Percentiles rank a stretch among this genome's conserved stretches.
Conservation (phyloP, 2,888 invertebrate genomes). For the Aleiodes alternator region DNA sequence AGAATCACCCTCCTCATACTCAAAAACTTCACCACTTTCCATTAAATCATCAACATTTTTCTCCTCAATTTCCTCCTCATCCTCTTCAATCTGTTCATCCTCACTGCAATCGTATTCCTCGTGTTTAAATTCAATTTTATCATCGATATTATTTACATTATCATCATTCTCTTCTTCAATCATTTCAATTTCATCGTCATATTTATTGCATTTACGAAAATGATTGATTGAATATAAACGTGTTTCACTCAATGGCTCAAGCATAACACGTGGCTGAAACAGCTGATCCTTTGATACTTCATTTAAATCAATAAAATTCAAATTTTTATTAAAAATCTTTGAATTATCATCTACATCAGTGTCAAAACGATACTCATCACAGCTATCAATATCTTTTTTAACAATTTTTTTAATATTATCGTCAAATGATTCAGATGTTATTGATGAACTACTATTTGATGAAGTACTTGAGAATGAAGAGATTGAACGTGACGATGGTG, state of each 20-base stretch:
- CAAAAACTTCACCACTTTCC: slow-evolving; percentile 66
- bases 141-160: slow-evolving; percentile 35
- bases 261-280: slow-evolving; percentile 71
- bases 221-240: slow-evolving; percentile 47
- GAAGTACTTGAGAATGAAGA: slow-evolving; percentile 26
- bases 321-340: slow-evolving; percentile 27
- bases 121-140: slow-evolving; percentile 55
- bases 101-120: slow-evolving; percentile 71
- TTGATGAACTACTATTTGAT: slow-evolving; percentile 12
- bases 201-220: slow-evolving; percentile 34
- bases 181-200: slow-evolving; percentile 55
- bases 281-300: slow-evolving; percentile 64
- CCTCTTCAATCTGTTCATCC: slow-evolving; percentile 65
- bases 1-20: slow-evolving; percentile 68
- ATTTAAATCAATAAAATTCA: slow-evolving; percentile 60
- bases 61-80: slow-evolving; percentile 73
- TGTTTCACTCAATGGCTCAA: slow-evolving; percentile 69
- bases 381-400: slow-evolving; percentile 29
- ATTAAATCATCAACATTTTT: slow-evolving; percentile 72
- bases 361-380: slow-evolving; percentile 50
- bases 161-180: slow-evolving; percentile 57
- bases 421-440: slow-evolving; percentile 19
- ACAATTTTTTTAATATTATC: slow-evolving; percentile 22
- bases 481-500: slow-evolving; percentile 34
- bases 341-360: slow-evolving; percentile 53